Evolutionary conservation across 1,140 invertebrate species (phyloP), one percentile per base, ranked within the genome.

Genomic region (Macrobrachium nipponense): DNA sequence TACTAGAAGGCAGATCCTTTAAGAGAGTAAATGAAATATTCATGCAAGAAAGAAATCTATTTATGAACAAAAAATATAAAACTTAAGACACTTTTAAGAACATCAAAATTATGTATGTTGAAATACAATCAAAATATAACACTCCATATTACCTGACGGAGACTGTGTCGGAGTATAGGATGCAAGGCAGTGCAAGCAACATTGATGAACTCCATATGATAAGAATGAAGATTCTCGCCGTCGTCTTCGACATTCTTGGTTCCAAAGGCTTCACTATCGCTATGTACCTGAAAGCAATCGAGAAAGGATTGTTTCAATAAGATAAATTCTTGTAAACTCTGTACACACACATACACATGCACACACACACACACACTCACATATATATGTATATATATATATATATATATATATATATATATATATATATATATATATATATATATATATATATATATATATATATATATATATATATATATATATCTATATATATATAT

Each of bases 211-310:
- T 27, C 79, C 79, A 80, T 8, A 80, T 80, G 36, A 59, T 20
- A 12, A 80, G 43, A 15, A 80, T 80, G 27, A 80, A 80, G 0
- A 80, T 20, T 3, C 79, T 62, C 11, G 79, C 79, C 64, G 27
- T 44, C 15, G 79, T 80, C 62, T 80, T 80, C 17, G 79, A 80
- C 79, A 80, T 80, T 7, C 79, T 62, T 0, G 79, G 79, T 17
- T 80, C 79, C 79, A 80, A 66, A 6, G 79, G 79, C 62, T 61
- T 68, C 17, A 80, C 79, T 17, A 80, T 80, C 17, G 79, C 79
- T 15, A 80, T 80, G 43, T 62, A 80, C 36, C 79, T 80, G 64
- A 18, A 51, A 51, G 79, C 15, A 51, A 80, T 62, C 51, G 2
- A 61, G 36, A 44, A 51, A 43, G 58, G 17, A 43, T 17, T 17